A percentile compares a stretch with the other conserved stretches of the same genome.
phyloP scores from a whole-genome alignment of 2,888 invertebrate species.

The Danaus chrysippus region DNA sequence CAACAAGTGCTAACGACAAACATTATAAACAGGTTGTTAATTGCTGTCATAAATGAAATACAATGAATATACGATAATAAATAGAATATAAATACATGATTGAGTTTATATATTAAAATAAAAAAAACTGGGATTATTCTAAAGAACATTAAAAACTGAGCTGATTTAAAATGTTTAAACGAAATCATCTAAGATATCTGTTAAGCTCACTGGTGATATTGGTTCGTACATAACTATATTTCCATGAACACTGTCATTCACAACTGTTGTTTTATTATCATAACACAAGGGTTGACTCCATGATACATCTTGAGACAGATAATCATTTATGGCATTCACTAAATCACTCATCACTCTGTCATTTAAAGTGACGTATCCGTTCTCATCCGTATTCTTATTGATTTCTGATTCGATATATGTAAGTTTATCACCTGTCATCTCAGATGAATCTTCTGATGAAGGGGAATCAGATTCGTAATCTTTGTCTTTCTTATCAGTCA shows the following conservation, averaged over 20 bases:
- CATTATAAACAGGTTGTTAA: not conserved
- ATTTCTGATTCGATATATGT: conserved; percentile 49
- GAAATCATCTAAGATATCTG: conserved; percentile 29
- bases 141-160: no score
- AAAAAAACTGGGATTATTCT: not conserved
- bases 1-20: not conserved
- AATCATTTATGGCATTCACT: conserved; percentile 42
- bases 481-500: conserved; percentile 63
- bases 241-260: conserved; percentile 13
- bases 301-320: conserved; percentile 30
- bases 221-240: conserved; percentile 47
- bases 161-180: conserved; percentile 7
- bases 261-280: conserved; percentile 11
- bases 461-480: conserved; percentile 32
- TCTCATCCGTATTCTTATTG: conserved; percentile 43
- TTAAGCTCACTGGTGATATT: conserved; percentile 50
- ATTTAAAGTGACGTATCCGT: conserved; percentile 51
- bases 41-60: not conserved
- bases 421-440: conserved; percentile 33
- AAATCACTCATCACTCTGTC: conserved; percentile 44
- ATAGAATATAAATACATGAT: not conserved
- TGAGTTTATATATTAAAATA: not conserved
- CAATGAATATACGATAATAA: not conserved
- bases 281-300: conserved; percentile 2
- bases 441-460: conserved; percentile 21